Base-by-base conservation (phyloP, 2,888 invertebrate species). In the Leptothorax acervorum region DNA sequence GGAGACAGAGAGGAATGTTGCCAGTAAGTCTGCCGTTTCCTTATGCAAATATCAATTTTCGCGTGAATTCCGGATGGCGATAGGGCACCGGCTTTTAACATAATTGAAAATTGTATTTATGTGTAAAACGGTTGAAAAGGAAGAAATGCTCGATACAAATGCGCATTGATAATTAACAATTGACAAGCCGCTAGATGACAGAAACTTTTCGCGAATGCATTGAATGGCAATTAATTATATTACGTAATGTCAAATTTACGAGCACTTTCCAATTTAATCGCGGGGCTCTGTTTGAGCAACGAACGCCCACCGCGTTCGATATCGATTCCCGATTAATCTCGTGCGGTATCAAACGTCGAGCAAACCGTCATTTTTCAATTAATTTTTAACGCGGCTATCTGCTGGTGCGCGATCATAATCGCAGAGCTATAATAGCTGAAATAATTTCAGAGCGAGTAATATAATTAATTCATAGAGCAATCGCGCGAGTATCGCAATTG, bases 1-100 rank as follows among this genome's bases (percentile, higher is more conserved):
- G 28, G 93, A 93, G 55, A 65, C 88, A 15, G 91, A 89, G 81
- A 91, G 85, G 75, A 94, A 93, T 92, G 94, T 92, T 88, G 90
- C 92, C 83, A 93, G 94, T 94, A 85, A 94, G 93, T 92, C 42
- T 15, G 35, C 8, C 23, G 15, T 70, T 35, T 51, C 35, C 0
- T 53, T n/a, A 62, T 11, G 4, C 6, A n/a, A 57, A 60, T 6
- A 23, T 60, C 15, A 35, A 71, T 45, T 71, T 31, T 42, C 18
- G 3, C 8, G 15, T n/a, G n/a, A 23, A 57, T 23, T 9, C 12
- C 23, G 18, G 18, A 5, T 9, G 12, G 31, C 8, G 5, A 23
- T 39, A 6, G 8, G 15, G 42, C 65, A 28, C 9, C 8, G 48
- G 48, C 66, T 73, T 18, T 57, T 28, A 45, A 28, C 57, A 42